Percentiles rank a stretch among this genome's conserved stretches.
These are phyloP conservation scores for Phrixothrix hirtus DNA, from an alignment of 2,888 invertebrate species.

Conservation along the genomic window DNA sequence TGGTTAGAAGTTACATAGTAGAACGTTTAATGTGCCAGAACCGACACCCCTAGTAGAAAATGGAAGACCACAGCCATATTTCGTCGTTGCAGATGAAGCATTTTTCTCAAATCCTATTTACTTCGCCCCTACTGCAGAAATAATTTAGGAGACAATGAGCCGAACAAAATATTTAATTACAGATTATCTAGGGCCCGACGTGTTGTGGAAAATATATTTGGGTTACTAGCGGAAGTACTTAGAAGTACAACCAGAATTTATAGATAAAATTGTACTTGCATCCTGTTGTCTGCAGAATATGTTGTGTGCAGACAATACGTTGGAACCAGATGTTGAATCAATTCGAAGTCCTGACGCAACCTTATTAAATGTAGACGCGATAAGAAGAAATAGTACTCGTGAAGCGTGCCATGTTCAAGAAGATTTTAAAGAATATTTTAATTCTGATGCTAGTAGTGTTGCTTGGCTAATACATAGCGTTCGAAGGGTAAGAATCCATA, in stretches of 20 bases:
- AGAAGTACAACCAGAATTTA: conserved; percentile 5
- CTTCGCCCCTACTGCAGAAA: conserved; percentile 9
- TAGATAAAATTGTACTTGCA: conserved; percentile 1
- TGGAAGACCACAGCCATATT: conserved; percentile 10
- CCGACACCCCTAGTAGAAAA: conserved; percentile 3
- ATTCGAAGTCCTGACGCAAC: neutral
- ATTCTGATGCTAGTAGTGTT: too few species aligned
- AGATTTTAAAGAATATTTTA: too few species aligned
- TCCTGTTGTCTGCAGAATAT: too few species aligned
- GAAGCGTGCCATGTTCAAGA: too few species aligned
- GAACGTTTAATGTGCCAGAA: conserved; percentile 11
- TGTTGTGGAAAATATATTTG: conserved; percentile 2
- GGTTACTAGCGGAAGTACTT: conserved; percentile 1
- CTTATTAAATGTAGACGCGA: neutral
- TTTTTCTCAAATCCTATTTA: conserved; percentile 15
- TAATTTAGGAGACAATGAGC: conserved; percentile 9
- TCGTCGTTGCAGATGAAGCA: conserved; percentile 12
- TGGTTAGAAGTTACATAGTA: neutral
- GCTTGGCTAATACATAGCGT: too few species aligned
- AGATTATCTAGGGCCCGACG: conserved; percentile 9
- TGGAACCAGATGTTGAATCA: too few species aligned
- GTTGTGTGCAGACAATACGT: neutral
- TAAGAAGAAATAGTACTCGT: too few species aligned
- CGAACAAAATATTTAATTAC: too few species aligned
- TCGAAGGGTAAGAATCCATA: too few species aligned